Evolutionary conservation across 2,888 invertebrate genomes (phyloP), one percentile per base, ranked within the genome.

Genomic region (Drosophila neutralis): DNA sequence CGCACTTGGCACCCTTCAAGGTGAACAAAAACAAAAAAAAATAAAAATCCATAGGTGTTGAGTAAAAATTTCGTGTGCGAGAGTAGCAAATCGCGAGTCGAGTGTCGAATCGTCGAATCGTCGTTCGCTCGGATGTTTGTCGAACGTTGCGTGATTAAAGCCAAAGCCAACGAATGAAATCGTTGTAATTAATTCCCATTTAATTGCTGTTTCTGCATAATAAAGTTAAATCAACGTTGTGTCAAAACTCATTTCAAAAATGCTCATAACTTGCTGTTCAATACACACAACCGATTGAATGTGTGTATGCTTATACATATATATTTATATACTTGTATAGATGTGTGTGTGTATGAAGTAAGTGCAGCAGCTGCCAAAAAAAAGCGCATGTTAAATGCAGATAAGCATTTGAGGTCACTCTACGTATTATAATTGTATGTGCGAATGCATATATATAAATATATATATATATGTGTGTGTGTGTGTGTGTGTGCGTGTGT

Each of bases 311-410:
- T 61, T 70, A 54, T 58, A 13, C 61, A 24, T 61, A 48, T 70
- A 54, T 45, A 45, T 21, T 45, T 64, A 36, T 61, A 35, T 65
- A 54, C 57, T 59, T 69, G 59, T 52, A 51, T 70, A 60, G 45
- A 59, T 66, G 35, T 65, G 36, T 64, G 21, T 65, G 59, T 68
- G 66, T 68, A 59, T 69, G 45, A 77, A 73, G 76, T 71, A 71
- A 81, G 70, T 82, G 76, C 87, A 88, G 72, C 81, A 78, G 78
- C 80, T 72, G 80, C 76, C 80, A 24, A 24, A 66, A 76, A 73
- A 77, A 73, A 78, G 80, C 73, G 82, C 82, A 80, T 86, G 86
- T 88, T 80, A 89, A 89, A 85, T 89, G 85, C 90, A 87, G 88
- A 86, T 89, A 78, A 86, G 85, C 85, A 87, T 87, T 89, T 89